A percentile compares a stretch with the other conserved stretches of the same genome.
phyloP scores from a whole-genome alignment of 2,113 vertebrate species.

The Zonotrichia leucophrys region DNA sequence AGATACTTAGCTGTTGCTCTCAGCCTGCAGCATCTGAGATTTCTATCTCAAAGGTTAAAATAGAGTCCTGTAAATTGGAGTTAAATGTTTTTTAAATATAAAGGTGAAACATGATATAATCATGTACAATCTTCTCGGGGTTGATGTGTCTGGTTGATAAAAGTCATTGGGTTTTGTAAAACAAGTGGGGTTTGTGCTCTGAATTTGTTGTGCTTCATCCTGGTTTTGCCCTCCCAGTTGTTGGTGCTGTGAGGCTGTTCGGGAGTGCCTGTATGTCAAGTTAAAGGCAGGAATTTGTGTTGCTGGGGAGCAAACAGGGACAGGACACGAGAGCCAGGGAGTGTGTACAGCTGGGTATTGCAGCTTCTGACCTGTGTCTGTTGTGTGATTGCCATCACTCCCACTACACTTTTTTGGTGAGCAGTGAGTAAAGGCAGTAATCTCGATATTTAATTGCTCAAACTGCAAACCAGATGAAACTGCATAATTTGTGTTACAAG shows the following conservation, averaged over 20 bases:
- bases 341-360: neutral
- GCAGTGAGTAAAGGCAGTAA: neutral
- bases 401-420: neutral
- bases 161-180: neutral
- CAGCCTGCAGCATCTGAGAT: neutral
- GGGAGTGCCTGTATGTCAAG: neutral
- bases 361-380: neutral
- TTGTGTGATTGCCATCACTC: neutral
- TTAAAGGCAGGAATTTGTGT: neutral
- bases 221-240: neutral
- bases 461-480: conserved; percentile 30
- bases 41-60: neutral
- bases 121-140: neutral
- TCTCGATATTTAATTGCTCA: neutral
- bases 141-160: too few relatives aligned
- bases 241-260: neutral
- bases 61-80: neutral
- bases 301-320: neutral
- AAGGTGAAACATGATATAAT: neutral
- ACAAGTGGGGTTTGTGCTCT: neutral
- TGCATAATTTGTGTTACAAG: neutral
- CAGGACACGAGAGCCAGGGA: neutral
- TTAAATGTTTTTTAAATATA: neutral
- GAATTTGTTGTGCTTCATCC: neutral
- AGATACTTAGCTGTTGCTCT: neutral